phyloP scores from a whole-genome alignment of 2,113 vertebrate species.

The Chamaea fasciata region DNA sequence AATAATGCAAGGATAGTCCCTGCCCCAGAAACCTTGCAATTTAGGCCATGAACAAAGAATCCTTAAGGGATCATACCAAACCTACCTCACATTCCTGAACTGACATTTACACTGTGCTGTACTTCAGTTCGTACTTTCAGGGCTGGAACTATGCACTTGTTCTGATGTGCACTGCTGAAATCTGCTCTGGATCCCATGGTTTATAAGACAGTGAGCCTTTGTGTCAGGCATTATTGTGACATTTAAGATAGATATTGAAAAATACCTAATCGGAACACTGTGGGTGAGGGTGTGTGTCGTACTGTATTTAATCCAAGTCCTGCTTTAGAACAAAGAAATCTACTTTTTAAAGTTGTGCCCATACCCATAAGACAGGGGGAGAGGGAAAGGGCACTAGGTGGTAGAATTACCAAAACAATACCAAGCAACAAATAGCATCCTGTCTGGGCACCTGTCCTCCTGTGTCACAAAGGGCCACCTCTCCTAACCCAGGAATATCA shows the following conservation, averaged over 20 bases:
- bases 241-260: neutral
- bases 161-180: neutral
- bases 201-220: neutral
- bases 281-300: accelerated
- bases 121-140: neutral
- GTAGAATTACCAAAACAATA: neutral
- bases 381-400: neutral
- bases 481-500: neutral
- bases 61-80: conserved; percentile 31
- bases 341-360: neutral
- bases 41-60: conserved; percentile 36
- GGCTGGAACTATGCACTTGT: neutral
- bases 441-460: neutral
- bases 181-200: neutral
- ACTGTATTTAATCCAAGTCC: neutral
- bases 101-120: conserved; percentile 26
- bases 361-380: neutral
- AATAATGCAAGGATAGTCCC: conserved; percentile 29
- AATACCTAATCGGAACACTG: neutral
- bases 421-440: neutral
- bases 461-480: neutral
- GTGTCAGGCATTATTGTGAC: neutral
- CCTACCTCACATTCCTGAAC: neutral
- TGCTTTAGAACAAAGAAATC: neutral
- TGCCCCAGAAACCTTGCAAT: conserved; percentile 54